Base-by-base conservation (phyloP, 2,888 invertebrate species). In the Phania funesta region DNA sequence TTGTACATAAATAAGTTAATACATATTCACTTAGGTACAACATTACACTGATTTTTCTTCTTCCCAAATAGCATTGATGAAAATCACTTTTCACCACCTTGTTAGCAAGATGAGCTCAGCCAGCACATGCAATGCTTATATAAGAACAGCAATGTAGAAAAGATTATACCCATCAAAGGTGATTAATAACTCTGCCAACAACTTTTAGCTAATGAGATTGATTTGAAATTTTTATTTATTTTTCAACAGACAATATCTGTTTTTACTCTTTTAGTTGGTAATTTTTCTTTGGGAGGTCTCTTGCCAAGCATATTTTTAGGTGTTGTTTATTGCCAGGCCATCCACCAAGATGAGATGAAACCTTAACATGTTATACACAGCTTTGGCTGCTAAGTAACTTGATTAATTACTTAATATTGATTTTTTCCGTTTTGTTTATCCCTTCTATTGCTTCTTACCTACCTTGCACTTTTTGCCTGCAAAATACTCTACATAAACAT, bases 121-220 rank as follows among this genome's bases (percentile, higher is more conserved):
- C 52, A 44, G 62, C 54, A 26, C 75, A 44, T 58, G 35, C 73
- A 38, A 20, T 22, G 13, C 46, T 38, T 46, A 29, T 32, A 16
- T 18, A 32, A n/a, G 20, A 74, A 54, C 41, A 73, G 54, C 11
- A n/a, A 54, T 32, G 38, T 60, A 85, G 24, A 67, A 65, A 74
- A 79, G 65, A 83, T 60, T 64, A 18, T 58, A 64, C 44, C 67
- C 62, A 73, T 80, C 83, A 77, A 79, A 67, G 79, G 82, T 85
- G 85, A 85, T 85, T 85, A 85, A 85, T 85, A 84, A 82, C 82
- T 70, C 75, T 83, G 84, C 84, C 85, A 84, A 84, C 85, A 84
- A 80, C 85, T 84, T 84, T 81, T 71, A 83, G 83, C 84, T 84
- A 84, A 84, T 84, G 84, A 85, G 84, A 85, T 85, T 85, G 85